phyloP scores from a whole-genome alignment of 1,140 invertebrate species.

The Pollicipes pollicipes region DNA sequence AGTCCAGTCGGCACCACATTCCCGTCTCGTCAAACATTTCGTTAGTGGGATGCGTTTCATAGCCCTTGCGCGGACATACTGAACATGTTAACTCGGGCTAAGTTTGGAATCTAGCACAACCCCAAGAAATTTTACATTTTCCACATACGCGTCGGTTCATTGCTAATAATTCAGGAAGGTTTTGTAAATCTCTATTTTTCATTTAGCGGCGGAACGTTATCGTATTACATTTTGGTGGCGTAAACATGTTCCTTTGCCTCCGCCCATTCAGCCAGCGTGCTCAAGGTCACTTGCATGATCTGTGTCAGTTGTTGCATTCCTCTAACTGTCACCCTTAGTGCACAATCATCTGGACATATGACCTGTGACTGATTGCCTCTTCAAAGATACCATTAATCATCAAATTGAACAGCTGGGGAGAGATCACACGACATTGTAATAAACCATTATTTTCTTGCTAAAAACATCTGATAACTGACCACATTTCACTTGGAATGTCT shows the following conservation, averaged over 20 bases:
- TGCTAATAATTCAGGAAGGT: neutral
- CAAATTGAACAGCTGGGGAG: too few relatives aligned
- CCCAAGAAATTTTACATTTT: neutral
- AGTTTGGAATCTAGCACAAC: neutral
- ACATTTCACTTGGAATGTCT: too few relatives aligned
- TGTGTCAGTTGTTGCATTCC: too few relatives aligned
- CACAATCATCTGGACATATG: neutral
- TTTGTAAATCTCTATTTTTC: neutral
- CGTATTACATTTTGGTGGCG: neutral
- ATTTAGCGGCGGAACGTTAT: neutral
- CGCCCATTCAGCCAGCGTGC: neutral
- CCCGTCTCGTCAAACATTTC: neutral
- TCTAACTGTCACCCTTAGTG: neutral
- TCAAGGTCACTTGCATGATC: neutral
- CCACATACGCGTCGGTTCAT: neutral
- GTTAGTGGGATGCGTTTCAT: neutral
- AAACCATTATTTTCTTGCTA: too few relatives aligned
- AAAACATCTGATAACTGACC: too few relatives aligned
- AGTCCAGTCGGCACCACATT: neutral
- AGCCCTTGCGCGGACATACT: neutral
- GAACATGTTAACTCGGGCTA: neutral
- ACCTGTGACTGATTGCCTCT: too few relatives aligned
- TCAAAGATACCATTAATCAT: too few relatives aligned
- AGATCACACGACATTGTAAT: too few relatives aligned
- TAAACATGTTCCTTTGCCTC: neutral